phyloP scores from a whole-genome alignment of 2,797 vertebrate genomes.

The Capromys pilorides region DNA sequence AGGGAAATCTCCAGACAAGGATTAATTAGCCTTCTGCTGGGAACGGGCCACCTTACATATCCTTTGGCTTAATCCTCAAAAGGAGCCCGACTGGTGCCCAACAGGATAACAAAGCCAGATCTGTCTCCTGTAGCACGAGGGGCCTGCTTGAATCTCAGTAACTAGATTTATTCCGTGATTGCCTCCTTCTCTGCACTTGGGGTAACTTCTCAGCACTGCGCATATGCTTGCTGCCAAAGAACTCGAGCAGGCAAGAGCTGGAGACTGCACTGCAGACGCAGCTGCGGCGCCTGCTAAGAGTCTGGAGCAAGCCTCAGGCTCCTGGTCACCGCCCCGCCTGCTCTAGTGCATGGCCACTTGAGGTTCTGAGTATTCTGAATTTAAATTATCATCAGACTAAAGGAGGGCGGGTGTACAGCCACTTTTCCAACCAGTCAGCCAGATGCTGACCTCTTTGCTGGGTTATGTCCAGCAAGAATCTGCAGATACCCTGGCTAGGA shows the following conservation, averaged over 20 bases:
- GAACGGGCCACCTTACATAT: not conserved
- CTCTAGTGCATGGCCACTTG: not conserved
- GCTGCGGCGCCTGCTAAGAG: not conserved
- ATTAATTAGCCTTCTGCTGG: constrained; percentile 48
- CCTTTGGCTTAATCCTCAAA: constrained; percentile 8
- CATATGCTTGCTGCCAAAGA: not conserved
- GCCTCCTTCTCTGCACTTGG: not conserved
- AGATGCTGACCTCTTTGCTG: not conserved
- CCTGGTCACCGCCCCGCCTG: not conserved
- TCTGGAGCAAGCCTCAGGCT: not conserved
- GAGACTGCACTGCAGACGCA: not conserved
- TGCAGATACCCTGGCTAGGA: not conserved
- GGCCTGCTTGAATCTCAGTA: constrained; percentile 15
- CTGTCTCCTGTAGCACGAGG: not conserved
- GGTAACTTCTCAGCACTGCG: not conserved
- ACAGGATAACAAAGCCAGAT: constrained; percentile 50
- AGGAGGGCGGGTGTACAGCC: not conserved
- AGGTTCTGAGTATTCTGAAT: not conserved
- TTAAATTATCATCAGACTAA: constrained; percentile 2
- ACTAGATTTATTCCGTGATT: not conserved
- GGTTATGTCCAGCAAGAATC: not conserved
- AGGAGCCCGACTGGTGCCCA: constrained; percentile 24
- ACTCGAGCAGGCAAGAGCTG: not conserved
- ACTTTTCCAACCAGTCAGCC: constrained; percentile 46
- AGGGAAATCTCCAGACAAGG: constrained; percentile 59